Conservation (phyloP, 2,113 vertebrate species). For the Gnathonemus echidnorhynchus region DNA sequence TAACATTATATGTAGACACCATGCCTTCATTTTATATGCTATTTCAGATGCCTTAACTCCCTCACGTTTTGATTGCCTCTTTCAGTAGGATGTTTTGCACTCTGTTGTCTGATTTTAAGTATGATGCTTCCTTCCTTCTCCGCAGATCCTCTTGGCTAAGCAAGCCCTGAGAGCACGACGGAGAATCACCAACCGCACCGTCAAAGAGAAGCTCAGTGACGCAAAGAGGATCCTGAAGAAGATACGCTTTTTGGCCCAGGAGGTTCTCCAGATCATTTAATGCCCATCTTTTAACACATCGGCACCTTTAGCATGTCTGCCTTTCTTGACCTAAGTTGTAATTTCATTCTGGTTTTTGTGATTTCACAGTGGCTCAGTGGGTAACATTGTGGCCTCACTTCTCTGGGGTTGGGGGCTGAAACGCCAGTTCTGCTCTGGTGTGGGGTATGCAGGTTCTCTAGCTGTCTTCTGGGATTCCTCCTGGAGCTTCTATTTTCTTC, state of each 20-base stretch:
- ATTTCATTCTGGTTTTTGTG: neutral
- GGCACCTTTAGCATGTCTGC: neutral
- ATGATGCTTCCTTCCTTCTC: neutral
- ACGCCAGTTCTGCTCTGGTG: neutral
- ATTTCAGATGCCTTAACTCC: neutral
- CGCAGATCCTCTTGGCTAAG: conserved; percentile 64
- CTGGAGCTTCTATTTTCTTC: neutral
- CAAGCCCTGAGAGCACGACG: conserved; percentile 60
- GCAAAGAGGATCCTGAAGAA: conserved; percentile 66
- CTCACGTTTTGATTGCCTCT: neutral
- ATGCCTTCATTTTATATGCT: neutral
- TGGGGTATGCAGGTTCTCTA: neutral
- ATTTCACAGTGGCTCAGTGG: neutral
- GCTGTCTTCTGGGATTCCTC: neutral
- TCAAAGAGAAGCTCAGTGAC: conserved; percentile 64
- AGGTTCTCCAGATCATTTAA: conserved; percentile 57
- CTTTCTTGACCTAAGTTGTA: neutral
- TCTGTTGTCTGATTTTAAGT: neutral
- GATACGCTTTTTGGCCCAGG: conserved; percentile 67
- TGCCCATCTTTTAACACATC: neutral
- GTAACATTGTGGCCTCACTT: neutral
- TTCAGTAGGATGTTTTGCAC: neutral
- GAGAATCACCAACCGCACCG: conserved; percentile 51
- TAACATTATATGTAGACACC: neutral
- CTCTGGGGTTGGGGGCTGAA: neutral